Conservation (phyloP, 2,113 vertebrate species). For the Calypte anna region DNA sequence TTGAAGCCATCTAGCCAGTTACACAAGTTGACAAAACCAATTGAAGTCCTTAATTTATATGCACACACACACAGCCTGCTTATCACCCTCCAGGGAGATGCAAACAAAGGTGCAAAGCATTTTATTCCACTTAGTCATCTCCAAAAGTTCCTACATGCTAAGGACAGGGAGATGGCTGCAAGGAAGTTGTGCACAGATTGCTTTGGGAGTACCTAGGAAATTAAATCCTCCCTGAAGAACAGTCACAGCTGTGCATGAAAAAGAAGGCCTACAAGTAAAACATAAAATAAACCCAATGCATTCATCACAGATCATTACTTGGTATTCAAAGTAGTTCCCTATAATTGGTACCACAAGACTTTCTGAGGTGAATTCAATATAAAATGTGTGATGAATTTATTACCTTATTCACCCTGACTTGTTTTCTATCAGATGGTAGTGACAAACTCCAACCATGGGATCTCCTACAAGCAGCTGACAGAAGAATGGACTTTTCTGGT, state of each 20-base stretch:
- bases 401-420: background rate
- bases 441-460: background rate
- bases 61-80: background rate
- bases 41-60: background rate
- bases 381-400: background rate
- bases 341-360: background rate
- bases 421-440: background rate
- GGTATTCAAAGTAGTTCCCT: background rate
- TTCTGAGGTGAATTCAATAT: background rate
- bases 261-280: background rate
- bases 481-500: accelerated
- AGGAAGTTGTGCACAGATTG: background rate
- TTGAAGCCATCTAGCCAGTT: background rate
- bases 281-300: background rate
- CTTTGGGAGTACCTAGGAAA: background rate
- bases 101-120: background rate
- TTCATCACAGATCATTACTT: background rate
- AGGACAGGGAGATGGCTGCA: background rate
- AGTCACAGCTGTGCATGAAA: background rate
- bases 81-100: background rate
- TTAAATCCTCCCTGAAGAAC: background rate
- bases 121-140: background rate
- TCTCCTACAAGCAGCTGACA: background rate
- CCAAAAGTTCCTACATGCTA: background rate
- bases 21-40: background rate